Conservation (phyloP, 2,888 invertebrate species). For the Zhuqinia jingwanae region DNA sequence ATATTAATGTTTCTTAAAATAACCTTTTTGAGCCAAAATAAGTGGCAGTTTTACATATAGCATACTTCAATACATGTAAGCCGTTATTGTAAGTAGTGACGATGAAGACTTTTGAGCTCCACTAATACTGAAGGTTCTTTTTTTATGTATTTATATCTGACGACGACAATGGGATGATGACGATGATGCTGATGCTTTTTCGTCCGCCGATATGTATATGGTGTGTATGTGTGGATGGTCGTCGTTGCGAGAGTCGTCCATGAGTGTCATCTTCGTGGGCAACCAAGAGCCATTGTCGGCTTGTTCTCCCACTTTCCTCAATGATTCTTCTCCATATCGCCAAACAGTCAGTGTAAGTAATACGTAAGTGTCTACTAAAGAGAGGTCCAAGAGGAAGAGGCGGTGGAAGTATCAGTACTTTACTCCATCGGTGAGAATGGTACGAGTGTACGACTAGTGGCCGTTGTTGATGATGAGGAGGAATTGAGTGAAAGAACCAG, state of each 20-base stretch:
- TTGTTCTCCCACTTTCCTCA: conserved; percentile 69
- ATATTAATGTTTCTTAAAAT: conserved; percentile 36
- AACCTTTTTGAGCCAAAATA: conserved; percentile 39
- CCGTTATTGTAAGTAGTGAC: conserved; percentile 33
- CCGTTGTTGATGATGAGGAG: conserved; percentile 39
- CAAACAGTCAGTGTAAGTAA: conserved; percentile 56
- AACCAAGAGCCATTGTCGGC: conserved; percentile 72
- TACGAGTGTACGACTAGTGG: conserved; percentile 28
- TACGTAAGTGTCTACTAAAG: conserved; percentile 54
- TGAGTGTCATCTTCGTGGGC: conserved; percentile 74
- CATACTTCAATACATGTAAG: conserved; percentile 26
- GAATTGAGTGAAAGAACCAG: conserved; percentile 21
- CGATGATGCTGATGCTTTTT: conserved; percentile 39
- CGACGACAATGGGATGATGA: conserved; percentile 7
- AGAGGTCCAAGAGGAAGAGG: conserved; percentile 56
- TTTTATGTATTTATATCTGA: conserved; percentile 20
- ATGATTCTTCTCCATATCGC: conserved; percentile 57
- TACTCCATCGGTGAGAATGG: conserved; percentile 30
- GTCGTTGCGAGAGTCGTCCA: conserved; percentile 55
- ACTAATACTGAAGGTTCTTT: conserved; percentile 48
- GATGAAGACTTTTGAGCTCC: conserved; percentile 44
- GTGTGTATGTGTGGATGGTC: too few relatives aligned
- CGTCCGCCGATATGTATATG: conserved; percentile 43
- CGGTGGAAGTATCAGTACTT: conserved; percentile 34
- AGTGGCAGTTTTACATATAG: conserved; percentile 61